phyloP scores from a whole-genome alignment of 2,888 invertebrate species.

The Yponomeuta evonymella region DNA sequence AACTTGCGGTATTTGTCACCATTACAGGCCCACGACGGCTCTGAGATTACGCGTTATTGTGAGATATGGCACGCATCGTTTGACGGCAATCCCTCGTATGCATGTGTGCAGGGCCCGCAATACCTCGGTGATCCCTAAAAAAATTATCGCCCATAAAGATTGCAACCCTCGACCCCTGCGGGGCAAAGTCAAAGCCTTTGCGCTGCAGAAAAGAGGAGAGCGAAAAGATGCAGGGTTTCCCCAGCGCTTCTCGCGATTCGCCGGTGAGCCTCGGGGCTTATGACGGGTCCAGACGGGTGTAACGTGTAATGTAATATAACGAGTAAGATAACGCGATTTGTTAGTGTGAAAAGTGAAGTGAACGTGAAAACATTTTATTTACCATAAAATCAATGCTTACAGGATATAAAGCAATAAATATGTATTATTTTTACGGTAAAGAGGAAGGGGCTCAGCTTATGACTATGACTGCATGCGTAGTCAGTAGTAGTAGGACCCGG shows the following conservation, averaged over 20 bases:
- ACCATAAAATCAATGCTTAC: no score
- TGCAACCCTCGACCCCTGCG: neutral
- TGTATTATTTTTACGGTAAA: no score
- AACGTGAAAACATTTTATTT: no score
- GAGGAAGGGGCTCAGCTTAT: no score
- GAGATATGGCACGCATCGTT: slow-evolving; percentile 49
- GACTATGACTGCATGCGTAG: no score
- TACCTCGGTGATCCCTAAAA: slow-evolving; percentile 62
- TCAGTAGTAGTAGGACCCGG: no score
- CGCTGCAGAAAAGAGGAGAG: neutral
- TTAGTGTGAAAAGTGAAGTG: no score
- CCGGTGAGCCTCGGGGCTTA: no score
- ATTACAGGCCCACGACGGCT: neutral
- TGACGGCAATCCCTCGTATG: slow-evolving; percentile 45
- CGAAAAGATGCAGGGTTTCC: neutral
- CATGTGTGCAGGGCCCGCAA: slow-evolving; percentile 29
- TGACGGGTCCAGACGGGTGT: no score
- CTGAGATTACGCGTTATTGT: slow-evolving; percentile 34
- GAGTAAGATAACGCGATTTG: no score
- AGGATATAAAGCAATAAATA: no score
- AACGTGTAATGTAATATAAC: no score
- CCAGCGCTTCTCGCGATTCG: neutral
- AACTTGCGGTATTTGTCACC: slow-evolving; percentile 37
- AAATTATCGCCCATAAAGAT: slow-evolving; percentile 56
- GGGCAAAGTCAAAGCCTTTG: neutral